Conservation (phyloP, 2,113 vertebrate species). For the Acanthisitta chloris region DNA sequence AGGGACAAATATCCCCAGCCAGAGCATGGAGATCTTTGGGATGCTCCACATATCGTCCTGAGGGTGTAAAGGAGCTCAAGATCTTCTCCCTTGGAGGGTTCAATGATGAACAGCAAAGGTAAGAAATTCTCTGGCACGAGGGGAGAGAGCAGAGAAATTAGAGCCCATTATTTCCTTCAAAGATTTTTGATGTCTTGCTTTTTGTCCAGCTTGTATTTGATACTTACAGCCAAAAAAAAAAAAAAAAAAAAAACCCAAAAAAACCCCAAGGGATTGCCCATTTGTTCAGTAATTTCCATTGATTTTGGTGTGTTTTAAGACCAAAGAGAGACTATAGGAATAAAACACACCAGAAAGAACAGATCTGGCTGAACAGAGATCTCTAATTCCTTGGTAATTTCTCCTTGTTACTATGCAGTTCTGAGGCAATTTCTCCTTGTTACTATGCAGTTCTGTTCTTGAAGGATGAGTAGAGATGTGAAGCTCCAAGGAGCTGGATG, state of each 20-base stretch:
- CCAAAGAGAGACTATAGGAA: neutral
- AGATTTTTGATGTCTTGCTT: fast-evolving
- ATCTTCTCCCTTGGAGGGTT: neutral
- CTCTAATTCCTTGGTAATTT: neutral
- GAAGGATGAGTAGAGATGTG: fast-evolving
- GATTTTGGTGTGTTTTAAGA: neutral
- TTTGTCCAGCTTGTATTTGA: neutral
- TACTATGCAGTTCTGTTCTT: no score
- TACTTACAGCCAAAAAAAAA: neutral
- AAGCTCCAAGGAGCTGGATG: neutral
- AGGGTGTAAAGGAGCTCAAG: fast-evolving
- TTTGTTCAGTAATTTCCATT: neutral
- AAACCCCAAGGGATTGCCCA: no score
- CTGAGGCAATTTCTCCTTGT: no score
- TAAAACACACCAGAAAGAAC: neutral
- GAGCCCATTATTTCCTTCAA: fast-evolving
- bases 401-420: no score
- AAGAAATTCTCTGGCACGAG: neutral
- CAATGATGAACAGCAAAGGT: neutral
- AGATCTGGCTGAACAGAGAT: no score
- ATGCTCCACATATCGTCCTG: fast-evolving
- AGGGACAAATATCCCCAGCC: fast-evolving
- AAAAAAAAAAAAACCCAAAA: neutral
- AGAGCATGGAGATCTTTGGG: neutral
- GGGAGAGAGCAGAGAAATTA: neutral